Evolutionary conservation across 92 coral and sea anemone species (phyloP), one percentile per base, ranked within the genome.

Genomic region (Montipora capitata): DNA sequence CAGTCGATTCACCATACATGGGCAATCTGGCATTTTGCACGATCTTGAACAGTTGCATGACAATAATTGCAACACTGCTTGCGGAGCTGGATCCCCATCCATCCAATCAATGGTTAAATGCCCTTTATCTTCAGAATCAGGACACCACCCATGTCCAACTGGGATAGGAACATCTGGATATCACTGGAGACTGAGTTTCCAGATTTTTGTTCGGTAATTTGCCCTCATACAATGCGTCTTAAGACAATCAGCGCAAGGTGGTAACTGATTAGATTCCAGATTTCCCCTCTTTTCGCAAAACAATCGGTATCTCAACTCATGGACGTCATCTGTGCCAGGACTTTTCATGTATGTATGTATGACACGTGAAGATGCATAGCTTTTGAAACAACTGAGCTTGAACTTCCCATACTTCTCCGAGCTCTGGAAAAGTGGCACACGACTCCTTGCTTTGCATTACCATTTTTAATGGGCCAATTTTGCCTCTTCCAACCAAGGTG

Each of bases 401-500:
- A 27, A 82, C 64, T 63, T 85, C 56, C 89, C 70, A 89, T 20
- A 63, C 79, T 82, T 13, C 44, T 44, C 84, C 88, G 62, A 76
- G 66, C 79, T 88, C 74, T 41, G 63, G 80, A 76, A 81, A 88
- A 43, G 63, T 14, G 35, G 72, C 76, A 72, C 58, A 78, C 79
- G 59, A 66, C 67, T 49, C 68, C 11, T 40, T 68, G 70, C 68
- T 41, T 77, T 67, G 45, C 78, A 67, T 77, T 35, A 63, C 69
- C 43, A 82, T 62, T 76, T 88, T 51, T 41, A 83, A 74, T 38
- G 84, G 58, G 27, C 56, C 57, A 52, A 81, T 63, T 74, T 88
- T 88, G 58, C 91, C 91, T 59, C 71, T 81, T 40, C 87, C 91
- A 82, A 78, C n/a, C 63, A 76, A 82, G n/a, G 88, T 54, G 76